Evolutionary conservation across 2,113 vertebrate species (phyloP).

Genomic region (Podarcis raffonei): DNA sequence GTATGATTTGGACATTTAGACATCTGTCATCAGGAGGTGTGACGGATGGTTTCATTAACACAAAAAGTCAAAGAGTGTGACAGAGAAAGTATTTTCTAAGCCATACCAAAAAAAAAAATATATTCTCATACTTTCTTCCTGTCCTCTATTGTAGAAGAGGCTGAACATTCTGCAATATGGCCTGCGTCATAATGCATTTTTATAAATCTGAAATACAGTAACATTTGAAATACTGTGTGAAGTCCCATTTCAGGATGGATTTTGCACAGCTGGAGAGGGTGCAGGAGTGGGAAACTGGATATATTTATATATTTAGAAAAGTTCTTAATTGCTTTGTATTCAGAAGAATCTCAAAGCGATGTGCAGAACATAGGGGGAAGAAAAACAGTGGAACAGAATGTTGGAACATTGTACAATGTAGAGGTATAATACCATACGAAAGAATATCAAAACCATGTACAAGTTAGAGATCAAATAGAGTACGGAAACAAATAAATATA

Average conservation of each 20-base stretch:
- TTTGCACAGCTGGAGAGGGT: neutral
- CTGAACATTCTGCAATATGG: rapidly evolving
- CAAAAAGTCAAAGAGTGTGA: constrained; percentile 62
- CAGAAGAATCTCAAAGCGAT: too few species aligned
- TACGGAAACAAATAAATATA: too few species aligned
- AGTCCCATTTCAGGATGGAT: too few species aligned
- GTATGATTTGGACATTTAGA: constrained; percentile 74
- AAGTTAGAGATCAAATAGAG: too few species aligned
- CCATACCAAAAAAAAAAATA: constrained; percentile 19
- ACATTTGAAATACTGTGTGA: neutral
- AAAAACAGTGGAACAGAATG: too few species aligned
- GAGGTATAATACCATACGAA: too few species aligned
- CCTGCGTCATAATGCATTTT: neutral
- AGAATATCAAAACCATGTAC: too few species aligned
- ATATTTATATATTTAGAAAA: too few species aligned
- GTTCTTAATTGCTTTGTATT: too few species aligned
- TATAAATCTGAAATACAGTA: neutral
- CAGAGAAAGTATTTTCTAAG: constrained; percentile 62
- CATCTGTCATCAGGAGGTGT: constrained; percentile 72
- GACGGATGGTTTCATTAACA: constrained; percentile 81
- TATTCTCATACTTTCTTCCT: constrained; percentile 34
- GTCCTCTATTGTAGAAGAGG: neutral
- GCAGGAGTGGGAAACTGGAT: neutral
- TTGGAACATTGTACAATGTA: too few species aligned
- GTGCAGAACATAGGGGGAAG: too few species aligned